Conservation (phyloP, 1,140 invertebrate species). For the Tetragonula clypearis region DNA sequence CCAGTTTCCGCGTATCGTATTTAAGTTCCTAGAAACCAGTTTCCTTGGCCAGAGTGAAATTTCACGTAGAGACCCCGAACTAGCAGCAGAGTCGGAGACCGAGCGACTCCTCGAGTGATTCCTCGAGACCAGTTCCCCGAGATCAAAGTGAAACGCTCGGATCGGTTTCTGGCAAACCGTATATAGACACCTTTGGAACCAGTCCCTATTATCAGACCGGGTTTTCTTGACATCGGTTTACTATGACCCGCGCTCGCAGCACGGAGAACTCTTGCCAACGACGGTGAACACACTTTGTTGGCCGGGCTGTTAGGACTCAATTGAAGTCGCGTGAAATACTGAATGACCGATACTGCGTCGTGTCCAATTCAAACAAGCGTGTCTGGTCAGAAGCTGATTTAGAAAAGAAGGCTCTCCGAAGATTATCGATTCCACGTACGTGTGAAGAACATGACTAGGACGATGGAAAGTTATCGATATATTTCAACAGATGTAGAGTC, state of each 20-base stretch:
- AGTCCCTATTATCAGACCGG: slow-evolving; percentile 20
- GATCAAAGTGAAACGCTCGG: slow-evolving; percentile 20
- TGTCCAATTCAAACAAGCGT: too few species aligned
- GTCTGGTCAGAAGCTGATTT: too few species aligned
- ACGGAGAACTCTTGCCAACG: background rate
- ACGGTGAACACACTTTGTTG: background rate
- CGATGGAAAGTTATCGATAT: too few species aligned
- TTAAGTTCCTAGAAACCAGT: slow-evolving; percentile 3
- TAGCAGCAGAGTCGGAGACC: too few species aligned
- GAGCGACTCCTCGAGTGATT: background rate
- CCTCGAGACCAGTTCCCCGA: slow-evolving; percentile 24
- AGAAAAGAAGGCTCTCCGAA: too few species aligned
- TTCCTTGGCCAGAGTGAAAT: slow-evolving; percentile 9
- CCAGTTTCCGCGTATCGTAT: background rate
- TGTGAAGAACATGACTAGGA: too few species aligned
- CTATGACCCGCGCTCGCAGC: background rate
- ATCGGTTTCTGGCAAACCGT: slow-evolving; percentile 28
- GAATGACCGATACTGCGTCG: background rate
- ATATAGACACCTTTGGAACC: slow-evolving; percentile 14
- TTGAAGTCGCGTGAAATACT: slow-evolving; percentile 1
- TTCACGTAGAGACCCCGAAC: background rate
- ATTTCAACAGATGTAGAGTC: too few species aligned
- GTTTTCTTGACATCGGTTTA: slow-evolving; percentile 15
- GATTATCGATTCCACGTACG: too few species aligned
- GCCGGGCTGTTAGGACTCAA: background rate